Base-by-base conservation (phyloP, 1,140 invertebrate genomes). In the Pseudoatta argentina region DNA sequence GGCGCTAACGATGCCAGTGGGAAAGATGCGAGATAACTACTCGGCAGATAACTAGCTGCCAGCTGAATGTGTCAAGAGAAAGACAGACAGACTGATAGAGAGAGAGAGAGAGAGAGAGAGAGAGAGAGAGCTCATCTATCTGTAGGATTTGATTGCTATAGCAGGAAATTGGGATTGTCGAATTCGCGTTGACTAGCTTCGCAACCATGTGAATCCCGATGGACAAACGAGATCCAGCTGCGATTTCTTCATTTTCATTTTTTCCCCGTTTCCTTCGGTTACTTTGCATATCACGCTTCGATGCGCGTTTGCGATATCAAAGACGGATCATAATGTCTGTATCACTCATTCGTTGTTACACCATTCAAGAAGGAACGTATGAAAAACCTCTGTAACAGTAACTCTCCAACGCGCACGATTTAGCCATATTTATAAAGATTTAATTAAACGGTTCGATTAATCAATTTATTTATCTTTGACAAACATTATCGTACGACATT, bases 21-120 rank as follows among this genome's bases (percentile, higher is more conserved):
- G 89, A 91, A 91, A 91, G 89, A 91, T 91, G 72, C 55, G 66
- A 91, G 90, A 91, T 91, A 91, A 91, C 59, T 71, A 90, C 59
- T 72, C 66, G 59, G 69, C 72, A 71, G 83, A 69, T 86, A 87
- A 86, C 86, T 81, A 78, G 87, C 86, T 76, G 85, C 85, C 51
- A 78, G 55, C 71, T 61, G 85, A 64, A 72, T 59, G 44, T n/a
- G 51, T 53, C 21, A 30, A 64, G 67, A 72, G 24, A 82, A 16
- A 63, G 2, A 66, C 0, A 12, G 30, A 34, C 2, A 34, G 51
- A 24, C 0, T 16, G 78, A 30, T 6, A 59, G n/a, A 21, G 24
- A 83, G 64, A 69, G 64, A 44, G 8, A 34, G 44, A 24, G n/a
- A 21, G 34, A 18, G 5, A 10, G 30, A 34, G 18, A 34, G 51